Percentiles rank a stretch among this genome's conserved stretches.
Conservation (phyloP, 2,888 invertebrate species). For the Ischnura elegans region DNA sequence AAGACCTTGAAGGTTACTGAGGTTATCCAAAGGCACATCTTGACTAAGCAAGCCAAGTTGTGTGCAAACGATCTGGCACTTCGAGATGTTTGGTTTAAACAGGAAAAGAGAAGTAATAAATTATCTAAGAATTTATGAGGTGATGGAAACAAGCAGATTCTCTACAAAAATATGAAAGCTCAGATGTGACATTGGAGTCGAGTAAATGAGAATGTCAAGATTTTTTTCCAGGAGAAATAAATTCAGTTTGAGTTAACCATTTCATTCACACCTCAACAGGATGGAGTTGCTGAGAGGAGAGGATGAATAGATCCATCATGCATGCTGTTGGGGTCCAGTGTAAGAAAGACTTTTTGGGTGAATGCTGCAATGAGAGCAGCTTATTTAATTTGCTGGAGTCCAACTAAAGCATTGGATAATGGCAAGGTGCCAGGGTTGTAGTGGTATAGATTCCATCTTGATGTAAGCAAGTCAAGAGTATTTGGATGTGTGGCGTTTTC, state of each 20-base stretch:
- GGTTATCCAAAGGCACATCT: too few species aligned
- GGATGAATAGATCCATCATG: not conserved
- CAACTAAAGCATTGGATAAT: not conserved
- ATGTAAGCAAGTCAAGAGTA: slow-evolving; percentile 10
- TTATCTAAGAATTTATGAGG: not conserved
- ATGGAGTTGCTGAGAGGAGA: not conserved
- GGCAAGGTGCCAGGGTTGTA: not conserved
- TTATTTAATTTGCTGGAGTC: slow-evolving; percentile 10
- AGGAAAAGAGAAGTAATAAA: not conserved
- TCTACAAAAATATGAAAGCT: not conserved
- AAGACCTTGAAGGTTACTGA: too few species aligned
- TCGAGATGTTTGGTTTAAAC: not conserved
- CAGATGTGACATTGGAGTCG: not conserved
- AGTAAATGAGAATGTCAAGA: not conserved
- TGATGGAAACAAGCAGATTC: not conserved
- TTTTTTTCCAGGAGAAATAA: not conserved
- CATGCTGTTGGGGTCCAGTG: not conserved
- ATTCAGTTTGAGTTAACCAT: not conserved
- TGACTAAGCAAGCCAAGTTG: too few species aligned
- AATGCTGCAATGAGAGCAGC: not conserved
- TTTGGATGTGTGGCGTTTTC: slow-evolving; percentile 3
- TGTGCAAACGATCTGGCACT: too few species aligned
- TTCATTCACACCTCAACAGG: not conserved
- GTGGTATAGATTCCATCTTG: not conserved
- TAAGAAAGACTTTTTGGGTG: not conserved